Percentiles rank a stretch among this genome's conserved stretches.
Evolutionary conservation across 2,888 invertebrate genomes (phyloP).

Genomic region (Sesia apiformis): DNA sequence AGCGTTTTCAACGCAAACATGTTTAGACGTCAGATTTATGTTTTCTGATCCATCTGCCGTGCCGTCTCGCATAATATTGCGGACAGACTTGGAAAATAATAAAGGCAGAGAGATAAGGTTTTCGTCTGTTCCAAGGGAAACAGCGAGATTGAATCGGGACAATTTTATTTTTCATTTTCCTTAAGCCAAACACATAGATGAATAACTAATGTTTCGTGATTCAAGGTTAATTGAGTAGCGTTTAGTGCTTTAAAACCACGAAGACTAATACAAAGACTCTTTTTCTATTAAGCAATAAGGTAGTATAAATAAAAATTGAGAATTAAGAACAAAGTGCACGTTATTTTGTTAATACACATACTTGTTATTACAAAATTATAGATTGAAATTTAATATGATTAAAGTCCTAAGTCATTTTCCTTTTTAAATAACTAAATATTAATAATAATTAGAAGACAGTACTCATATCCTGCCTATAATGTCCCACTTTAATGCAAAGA

Average conservation of each 20-base stretch:
- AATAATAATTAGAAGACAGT: no score
- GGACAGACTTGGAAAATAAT: slow-evolving; percentile 65
- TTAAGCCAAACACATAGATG: slow-evolving; percentile 37
- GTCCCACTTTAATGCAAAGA: no score
- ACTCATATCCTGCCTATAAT: no score
- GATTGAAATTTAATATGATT: no score
- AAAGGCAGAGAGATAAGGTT: slow-evolving; percentile 58
- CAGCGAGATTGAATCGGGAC: slow-evolving; percentile 49
- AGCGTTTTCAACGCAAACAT: slow-evolving; percentile 50
- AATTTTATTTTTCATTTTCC: slow-evolving; percentile 55
- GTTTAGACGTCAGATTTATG: slow-evolving; percentile 65
- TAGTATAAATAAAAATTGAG: no score
- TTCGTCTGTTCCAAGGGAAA: slow-evolving; percentile 46
- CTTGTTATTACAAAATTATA: no score
- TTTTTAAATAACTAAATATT: no score
- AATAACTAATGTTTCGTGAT: slow-evolving; percentile 38
- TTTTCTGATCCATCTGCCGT: slow-evolving; percentile 64
- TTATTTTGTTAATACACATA: no score
- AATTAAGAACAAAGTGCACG: no score
- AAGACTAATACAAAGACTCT: not conserved
- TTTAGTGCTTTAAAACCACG: slow-evolving; percentile 11
- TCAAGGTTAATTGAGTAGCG: slow-evolving; percentile 24
- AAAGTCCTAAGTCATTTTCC: no score
- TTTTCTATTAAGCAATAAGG: no score
- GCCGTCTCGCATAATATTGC: slow-evolving; percentile 63